Base-by-base conservation (phyloP, 2,888 invertebrate species). In the Lamellibrachia columna region DNA sequence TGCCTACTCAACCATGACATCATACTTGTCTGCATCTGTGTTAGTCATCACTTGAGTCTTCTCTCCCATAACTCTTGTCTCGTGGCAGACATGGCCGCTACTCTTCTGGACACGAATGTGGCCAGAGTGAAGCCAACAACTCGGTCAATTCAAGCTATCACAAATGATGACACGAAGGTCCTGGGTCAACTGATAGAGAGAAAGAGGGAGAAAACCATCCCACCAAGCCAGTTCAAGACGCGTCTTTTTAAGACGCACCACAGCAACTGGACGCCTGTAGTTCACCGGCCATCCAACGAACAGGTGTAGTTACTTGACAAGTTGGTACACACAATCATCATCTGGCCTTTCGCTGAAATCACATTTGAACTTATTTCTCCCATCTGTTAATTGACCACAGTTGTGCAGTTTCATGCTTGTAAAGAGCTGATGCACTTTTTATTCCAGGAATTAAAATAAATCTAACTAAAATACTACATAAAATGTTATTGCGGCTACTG, bases 251-350 rank as follows among this genome's bases (percentile, higher is more conserved):
- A 95, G 93, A 96, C 96, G 8, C 94, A 95, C 92, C 95, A 95
- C 92, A 96, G 96, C 94, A 95, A 95, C 2, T 96, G 96, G 96
- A 96, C 96, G 7, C 96, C 96, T 6, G 94, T 96, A 4, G 95
- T 95, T 7, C 95, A 96, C 94, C 96, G 95, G 92, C 95, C 95
- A 0, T 96, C 96, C 11, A 96, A 96, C 95, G 95, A 96, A 94
- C 96, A 96, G 95, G 96, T 96, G 92, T 92, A 55, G 53, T 11
- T 53, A 40, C 6, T 15, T 75, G n/a, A 75, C 4, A n/a, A n/a
- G 75, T 75, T n/a, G 6, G 15, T n/a, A 15, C 75, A 75, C n/a
- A 22, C 22, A n/a, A 22, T 22, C 15, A n/a, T 40, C 40, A 40
- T 40, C 40, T 40, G 40, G 40, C 40, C 40, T 40, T 40, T 40